Evolutionary conservation across 2,797 vertebrate genomes (phyloP).

Genomic region (Microchirus variegatus): DNA sequence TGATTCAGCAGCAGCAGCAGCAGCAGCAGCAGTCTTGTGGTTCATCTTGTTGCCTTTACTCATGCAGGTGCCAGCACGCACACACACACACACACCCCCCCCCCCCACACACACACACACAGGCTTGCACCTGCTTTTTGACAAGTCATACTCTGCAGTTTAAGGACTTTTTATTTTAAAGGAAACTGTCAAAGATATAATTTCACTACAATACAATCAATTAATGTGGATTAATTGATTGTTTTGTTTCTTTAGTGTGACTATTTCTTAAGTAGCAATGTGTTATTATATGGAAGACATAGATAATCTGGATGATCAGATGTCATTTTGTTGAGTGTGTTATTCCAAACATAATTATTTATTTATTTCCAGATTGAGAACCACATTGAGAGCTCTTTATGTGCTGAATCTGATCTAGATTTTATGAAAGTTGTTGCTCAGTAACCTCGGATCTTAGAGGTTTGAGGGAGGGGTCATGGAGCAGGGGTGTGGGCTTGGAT

Average conservation of each 20-base stretch:
- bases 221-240: too few species aligned
- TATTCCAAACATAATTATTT: background rate
- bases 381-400: constrained; percentile 34
- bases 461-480: constrained; percentile 59
- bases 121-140: constrained; percentile 58
- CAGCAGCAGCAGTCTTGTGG: too few species aligned
- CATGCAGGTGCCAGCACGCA: constrained; percentile 41
- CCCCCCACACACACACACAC: background rate
- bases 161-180: too few species aligned
- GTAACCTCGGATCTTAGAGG: constrained; percentile 60
- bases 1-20: constrained; percentile 44
- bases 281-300: background rate
- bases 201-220: too few species aligned
- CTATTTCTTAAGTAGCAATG: background rate
- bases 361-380: constrained; percentile 8
- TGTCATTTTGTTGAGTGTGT: background rate
- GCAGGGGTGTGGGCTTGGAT: constrained; percentile 65
- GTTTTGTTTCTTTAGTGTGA: too few species aligned
- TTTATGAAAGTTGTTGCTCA: constrained; percentile 65
- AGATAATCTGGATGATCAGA: background rate
- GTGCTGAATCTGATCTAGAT: constrained; percentile 60
- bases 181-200: too few species aligned
- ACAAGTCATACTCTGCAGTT: background rate
- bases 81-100: background rate
- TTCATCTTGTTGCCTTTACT: constrained; percentile 17